A percentile compares a stretch with the other conserved stretches of the same genome.
phyloP scores from a whole-genome alignment of 2,888 invertebrate genomes.

The Panzeria rudis region DNA sequence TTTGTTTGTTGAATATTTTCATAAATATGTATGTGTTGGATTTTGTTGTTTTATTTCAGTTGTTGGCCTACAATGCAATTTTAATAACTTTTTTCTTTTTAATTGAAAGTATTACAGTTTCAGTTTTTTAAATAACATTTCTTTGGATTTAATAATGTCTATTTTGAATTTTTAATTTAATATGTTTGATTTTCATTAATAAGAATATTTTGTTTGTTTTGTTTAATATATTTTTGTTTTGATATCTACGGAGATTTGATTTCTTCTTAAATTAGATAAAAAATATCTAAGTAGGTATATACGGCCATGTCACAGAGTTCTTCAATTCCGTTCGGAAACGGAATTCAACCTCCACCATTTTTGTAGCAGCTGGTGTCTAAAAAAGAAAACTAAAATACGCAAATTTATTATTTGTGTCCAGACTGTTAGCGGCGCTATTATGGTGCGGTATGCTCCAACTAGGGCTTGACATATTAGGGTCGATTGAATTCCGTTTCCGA shows the following conservation, averaged over 20 bases:
- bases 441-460: too few species aligned
- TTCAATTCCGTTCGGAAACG: too few species aligned
- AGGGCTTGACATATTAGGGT: too few species aligned
- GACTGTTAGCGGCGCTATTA: too few species aligned
- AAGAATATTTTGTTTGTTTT: slow-evolving; percentile 40
- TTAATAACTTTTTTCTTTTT: slow-evolving; percentile 19
- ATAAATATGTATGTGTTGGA: slow-evolving; percentile 65
- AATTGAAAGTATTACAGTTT: slow-evolving; percentile 44
- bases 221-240: slow-evolving; percentile 30
- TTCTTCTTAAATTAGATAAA: slow-evolving; percentile 59
- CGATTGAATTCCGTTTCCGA: too few species aligned
- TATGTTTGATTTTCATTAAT: slow-evolving; percentile 46
- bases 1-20: slow-evolving; percentile 66
- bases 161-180: slow-evolving; percentile 39
- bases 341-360: too few species aligned
- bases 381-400: too few species aligned
- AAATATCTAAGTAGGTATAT: slow-evolving; percentile 62
- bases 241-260: slow-evolving; percentile 57
- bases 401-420: too few species aligned
- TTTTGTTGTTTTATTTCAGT: slow-evolving; percentile 66
- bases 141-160: slow-evolving; percentile 52
- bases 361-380: too few species aligned
- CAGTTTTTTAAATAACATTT: slow-evolving; percentile 37
- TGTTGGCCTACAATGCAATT: slow-evolving; percentile 59
- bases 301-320: too few species aligned